These are phyloP conservation scores for Acanthosepion lycidas DNA, from an alignment of 2,888 invertebrate species.

Conservation along the genomic window DNA sequence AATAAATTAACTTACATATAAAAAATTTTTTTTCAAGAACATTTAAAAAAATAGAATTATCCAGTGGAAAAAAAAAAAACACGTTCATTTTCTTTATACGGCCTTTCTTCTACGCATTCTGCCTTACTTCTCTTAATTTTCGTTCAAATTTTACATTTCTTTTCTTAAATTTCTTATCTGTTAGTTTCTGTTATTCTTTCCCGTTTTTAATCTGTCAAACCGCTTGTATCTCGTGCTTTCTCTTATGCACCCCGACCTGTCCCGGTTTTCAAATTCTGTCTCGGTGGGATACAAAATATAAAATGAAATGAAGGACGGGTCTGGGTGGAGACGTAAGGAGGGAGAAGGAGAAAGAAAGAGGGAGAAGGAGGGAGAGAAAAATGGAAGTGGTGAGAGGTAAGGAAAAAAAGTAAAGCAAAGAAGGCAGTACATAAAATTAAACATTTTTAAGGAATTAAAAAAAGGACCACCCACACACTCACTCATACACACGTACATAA, in stretches of 20 bases:
- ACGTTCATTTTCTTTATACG: background rate
- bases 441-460: conserved; percentile 2
- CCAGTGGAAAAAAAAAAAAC: background rate
- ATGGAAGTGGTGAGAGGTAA: background rate
- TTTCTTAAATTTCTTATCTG: background rate
- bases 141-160: background rate
- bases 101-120: background rate
- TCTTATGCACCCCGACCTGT: background rate
- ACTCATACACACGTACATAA: background rate
- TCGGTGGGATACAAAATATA: background rate
- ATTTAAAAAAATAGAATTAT: background rate
- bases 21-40: background rate
- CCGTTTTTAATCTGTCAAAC: background rate
- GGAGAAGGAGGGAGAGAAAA: background rate
- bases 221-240: background rate
- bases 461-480: background rate
- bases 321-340: background rate
- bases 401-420: background rate
- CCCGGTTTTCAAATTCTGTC: background rate
- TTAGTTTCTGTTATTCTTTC: background rate
- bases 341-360: background rate
- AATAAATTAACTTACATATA: background rate
- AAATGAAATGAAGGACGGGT: background rate
- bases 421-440: background rate
- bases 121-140: background rate